Base-by-base conservation (phyloP, 2,113 vertebrate species). In the Ceyx melanurus region DNA sequence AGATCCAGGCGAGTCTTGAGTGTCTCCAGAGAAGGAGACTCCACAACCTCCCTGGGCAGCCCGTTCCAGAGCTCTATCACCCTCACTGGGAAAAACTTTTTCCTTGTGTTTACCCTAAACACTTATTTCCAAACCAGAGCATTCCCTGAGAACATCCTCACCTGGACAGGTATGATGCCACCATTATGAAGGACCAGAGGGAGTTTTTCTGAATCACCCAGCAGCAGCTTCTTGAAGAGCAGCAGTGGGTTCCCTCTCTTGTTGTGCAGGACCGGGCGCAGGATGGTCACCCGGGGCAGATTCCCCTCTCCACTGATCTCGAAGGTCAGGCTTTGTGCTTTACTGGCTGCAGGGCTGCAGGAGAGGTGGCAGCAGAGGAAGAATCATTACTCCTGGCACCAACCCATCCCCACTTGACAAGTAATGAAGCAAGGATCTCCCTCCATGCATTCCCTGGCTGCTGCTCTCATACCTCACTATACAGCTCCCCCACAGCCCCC, bases 131-230 rank as follows among this genome's bases (percentile, higher is more conserved):
- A 40, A n/a, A 19, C 3, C 40, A 78, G 66, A 33, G 46, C n/a
- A 15, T 13, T 37, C 57, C 64, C 21, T 9, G 7, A 33, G 31
- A 15, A 53, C 28, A 14, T 42, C 11, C 86, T 95, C 92, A 99
- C 99, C 98, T 98, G 89, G 64, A 98, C 97, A 14, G 97, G 92
- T 15, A 98, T 11, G 15, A 68, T 91, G 48, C 98, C 98, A 2
- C 94, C 82, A 54, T 99, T 99, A 20, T 96, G 95, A 62, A 99
- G 89, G 57, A 98, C 79, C 64, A 99, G 86, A 25, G 98, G 97
- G 3, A 98, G 97, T 4, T 79, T 93, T 48, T 97, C 97, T 4
- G 89, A 92, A 4, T 93, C 94, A 5, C 98, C 98, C 19, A 98
- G 92, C 45, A 97, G 85, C 14, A 98, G 97, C 22, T 94, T 98